Conservation (phyloP, 2,888 invertebrate genomes). For the Heteropelma amictum region DNA sequence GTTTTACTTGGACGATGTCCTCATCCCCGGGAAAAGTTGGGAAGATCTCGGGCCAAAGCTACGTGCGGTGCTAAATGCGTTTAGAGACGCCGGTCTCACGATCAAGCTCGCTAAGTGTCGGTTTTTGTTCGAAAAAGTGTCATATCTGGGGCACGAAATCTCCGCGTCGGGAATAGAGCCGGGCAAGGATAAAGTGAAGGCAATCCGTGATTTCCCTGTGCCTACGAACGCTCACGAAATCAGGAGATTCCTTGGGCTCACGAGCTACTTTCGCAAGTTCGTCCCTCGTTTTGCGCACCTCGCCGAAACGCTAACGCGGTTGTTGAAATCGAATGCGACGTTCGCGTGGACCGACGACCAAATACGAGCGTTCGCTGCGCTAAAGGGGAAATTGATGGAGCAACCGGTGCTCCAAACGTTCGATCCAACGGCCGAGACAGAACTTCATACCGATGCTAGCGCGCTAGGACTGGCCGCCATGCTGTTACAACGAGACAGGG, state of each 20-base stretch:
- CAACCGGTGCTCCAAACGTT: constrained; percentile 1
- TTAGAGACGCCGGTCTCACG: neutral
- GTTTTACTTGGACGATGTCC: constrained; percentile 4
- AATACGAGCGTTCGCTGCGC: neutral
- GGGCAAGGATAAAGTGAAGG: constrained; percentile 55
- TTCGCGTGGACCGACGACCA: neutral
- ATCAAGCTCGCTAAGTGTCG: neutral
- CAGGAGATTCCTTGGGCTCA: neutral
- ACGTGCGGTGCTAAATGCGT: neutral
- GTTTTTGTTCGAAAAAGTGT: constrained; percentile 59
- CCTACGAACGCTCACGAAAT: neutral
- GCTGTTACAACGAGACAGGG: neutral
- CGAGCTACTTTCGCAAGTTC: neutral
- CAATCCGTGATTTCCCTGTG: constrained; percentile 35
- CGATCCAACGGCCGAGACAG: constrained; percentile 8
- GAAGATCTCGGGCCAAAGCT: constrained; percentile 47
- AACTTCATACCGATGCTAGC: constrained; percentile 26
- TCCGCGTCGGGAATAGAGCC: constrained; percentile 30
- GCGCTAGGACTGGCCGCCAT: neutral
- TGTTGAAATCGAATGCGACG: neutral
- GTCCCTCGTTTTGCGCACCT: neutral
- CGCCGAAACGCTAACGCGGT: neutral
- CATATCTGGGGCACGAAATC: constrained; percentile 64
- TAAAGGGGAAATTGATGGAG: neutral
- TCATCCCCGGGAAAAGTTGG: constrained; percentile 43